These are phyloP conservation scores for Alethe diademata DNA, from an alignment of 2,113 vertebrate species.

Conservation along the genomic window DNA sequence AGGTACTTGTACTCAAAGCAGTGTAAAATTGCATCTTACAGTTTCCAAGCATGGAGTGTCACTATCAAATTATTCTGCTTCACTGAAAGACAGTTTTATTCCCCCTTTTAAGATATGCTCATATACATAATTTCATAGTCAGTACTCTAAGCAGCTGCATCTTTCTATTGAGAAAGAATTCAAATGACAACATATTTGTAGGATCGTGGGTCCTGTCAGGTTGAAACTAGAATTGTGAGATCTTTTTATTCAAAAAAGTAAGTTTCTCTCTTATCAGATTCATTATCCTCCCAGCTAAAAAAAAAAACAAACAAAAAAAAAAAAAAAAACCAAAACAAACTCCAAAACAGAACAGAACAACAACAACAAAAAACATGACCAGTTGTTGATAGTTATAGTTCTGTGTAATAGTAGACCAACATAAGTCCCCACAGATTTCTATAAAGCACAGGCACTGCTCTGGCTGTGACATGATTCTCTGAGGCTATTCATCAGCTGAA, in stretches of 20 bases:
- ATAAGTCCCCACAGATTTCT: neutral
- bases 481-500: neutral
- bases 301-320: neutral
- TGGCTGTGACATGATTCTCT: neutral
- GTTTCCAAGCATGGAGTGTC: constrained; percentile 77
- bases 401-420: neutral
- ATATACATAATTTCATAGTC: constrained; percentile 81
- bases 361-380: neutral
- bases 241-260: neutral
- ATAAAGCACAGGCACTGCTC: neutral
- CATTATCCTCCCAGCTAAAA: neutral
- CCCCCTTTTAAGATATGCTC: constrained; percentile 74
- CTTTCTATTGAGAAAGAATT: constrained; percentile 59
- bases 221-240: constrained; percentile 38
- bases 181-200: constrained; percentile 45
- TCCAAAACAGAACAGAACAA: neutral
- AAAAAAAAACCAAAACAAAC: too few relatives aligned
- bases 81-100: constrained; percentile 80
- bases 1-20: constrained; percentile 79
- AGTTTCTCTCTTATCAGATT: neutral
- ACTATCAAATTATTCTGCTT: constrained; percentile 87
- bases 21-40: constrained; percentile 84
- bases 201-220: constrained; percentile 43
- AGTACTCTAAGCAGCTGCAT: constrained; percentile 60
- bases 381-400: neutral